phyloP scores from a whole-genome alignment of 2,888 invertebrate species.

The Eupithecia tripunctaria region DNA sequence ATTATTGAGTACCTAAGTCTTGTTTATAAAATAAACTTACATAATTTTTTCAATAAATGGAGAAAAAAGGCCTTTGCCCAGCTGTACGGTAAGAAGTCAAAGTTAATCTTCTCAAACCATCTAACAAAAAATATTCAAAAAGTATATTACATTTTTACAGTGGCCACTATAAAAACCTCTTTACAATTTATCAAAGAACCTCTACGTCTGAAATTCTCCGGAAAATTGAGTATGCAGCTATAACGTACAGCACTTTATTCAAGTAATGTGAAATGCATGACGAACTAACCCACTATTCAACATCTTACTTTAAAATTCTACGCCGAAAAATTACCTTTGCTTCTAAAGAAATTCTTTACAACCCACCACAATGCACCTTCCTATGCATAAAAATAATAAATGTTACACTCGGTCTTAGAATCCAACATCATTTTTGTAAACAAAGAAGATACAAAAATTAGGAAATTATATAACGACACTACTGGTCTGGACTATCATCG shows the following conservation, averaged over 20 bases:
- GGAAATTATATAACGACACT: too few species aligned
- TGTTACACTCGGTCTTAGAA: neutral
- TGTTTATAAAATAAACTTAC: too few species aligned
- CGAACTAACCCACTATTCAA: slow-evolving; percentile 17
- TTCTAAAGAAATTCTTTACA: slow-evolving; percentile 10
- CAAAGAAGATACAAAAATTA: neutral
- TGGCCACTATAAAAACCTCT: neutral
- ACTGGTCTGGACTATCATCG: too few species aligned
- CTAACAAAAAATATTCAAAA: neutral
- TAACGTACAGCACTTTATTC: slow-evolving; percentile 8
- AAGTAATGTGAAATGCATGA: slow-evolving; percentile 15
- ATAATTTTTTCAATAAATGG: neutral
- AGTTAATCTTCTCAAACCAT: neutral
- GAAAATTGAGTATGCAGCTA: slow-evolving; percentile 6
- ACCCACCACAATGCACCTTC: slow-evolving; percentile 3
- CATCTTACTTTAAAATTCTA: slow-evolving; percentile 12
- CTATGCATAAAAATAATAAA: neutral
- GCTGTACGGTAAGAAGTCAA: neutral
- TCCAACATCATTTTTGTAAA: neutral
- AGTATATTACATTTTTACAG: neutral
- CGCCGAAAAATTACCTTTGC: slow-evolving; percentile 22
- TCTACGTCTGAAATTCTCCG: neutral
- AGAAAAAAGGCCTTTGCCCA: neutral
- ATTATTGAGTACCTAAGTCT: too few species aligned
- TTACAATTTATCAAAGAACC: neutral